Base-by-base conservation (phyloP, 2,797 vertebrate species). In the Petrocephalus sullivani region DNA sequence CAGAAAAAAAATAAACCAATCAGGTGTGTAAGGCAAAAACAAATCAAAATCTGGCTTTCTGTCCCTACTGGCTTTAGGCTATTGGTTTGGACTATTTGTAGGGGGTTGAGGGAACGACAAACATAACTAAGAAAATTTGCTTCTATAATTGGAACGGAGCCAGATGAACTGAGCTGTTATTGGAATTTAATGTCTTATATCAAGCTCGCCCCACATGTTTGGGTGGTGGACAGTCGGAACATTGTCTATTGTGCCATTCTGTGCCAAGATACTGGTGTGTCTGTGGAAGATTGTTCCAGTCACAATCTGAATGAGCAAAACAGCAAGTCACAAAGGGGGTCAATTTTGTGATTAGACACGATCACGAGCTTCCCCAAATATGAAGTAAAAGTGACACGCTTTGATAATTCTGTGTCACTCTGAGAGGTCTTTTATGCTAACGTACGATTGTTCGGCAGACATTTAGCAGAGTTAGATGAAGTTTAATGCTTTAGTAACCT, bases 401-500 rank as follows among this genome's bases (percentile, higher is more conserved):
- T 71, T 16, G 33, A 28, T 28, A 71, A 71, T 37, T 16, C 33
- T 71, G 67, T 71, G 67, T 14, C 67, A 16, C 67, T 37, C 67
- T n/a, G 75, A 81, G 75, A n/a, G 75, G 41, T 81, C 75, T 81
- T 5, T 81, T 10, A 81, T 1, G 75, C 16, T 81, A 21, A 49
- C 16, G 16, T n/a, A 14, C 49, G 75, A 46, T 81, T 81, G 75
- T 81, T 49, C 41, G 7, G 37, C 41, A 46, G 75, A 49, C 37
- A 81, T 49, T 81, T 81, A 81, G 75, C 75, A 81, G 75, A 81
- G 75, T 33, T 49, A 81, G 75, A 81, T 49, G 41, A 81, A 81
- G 75, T 81, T 71, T 81, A 81, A 16, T 81, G 41, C 75, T 81
- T 81, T 81, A n/a, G 75, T 81, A 81, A 81, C 75, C 75, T 81